phyloP scores from a whole-genome alignment of 2,888 invertebrate genomes.

The Sphinx pinastri region DNA sequence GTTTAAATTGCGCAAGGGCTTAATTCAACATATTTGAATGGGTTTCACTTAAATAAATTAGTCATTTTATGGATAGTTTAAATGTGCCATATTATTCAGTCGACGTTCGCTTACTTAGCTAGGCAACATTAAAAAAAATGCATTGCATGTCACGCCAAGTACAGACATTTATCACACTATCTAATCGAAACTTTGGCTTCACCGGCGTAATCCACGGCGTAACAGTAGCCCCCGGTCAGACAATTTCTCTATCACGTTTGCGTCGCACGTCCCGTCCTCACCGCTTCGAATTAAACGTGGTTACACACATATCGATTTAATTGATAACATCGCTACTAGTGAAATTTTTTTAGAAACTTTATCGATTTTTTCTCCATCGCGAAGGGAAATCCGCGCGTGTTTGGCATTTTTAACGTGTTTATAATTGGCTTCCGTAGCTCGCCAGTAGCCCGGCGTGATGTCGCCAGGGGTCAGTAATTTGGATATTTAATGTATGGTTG shows the following conservation, averaged over 20 bases:
- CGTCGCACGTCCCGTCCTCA: neutral
- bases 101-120: no score
- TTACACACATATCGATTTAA: slow-evolving; percentile 24
- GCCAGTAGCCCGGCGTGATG: neutral
- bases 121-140: no score
- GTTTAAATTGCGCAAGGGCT: neutral
- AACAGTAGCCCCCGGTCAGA: neutral
- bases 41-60: neutral
- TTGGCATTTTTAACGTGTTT: slow-evolving; percentile 7
- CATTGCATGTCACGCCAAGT: neutral
- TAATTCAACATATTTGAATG: neutral
- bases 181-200: neutral
- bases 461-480: neutral
- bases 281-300: slow-evolving; percentile 10
- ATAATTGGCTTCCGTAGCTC: neutral
- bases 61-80: neutral
- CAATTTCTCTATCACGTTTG: slow-evolving; percentile 7
- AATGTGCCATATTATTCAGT: no score
- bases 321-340: slow-evolving; percentile 10
- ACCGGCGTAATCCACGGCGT: neutral
- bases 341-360: slow-evolving; percentile 14
- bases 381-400: slow-evolving; percentile 15
- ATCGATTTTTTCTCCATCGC: neutral
- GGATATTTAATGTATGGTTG: neutral
- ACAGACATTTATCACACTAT: neutral